Conservation (phyloP, 2,797 vertebrate species). For the Paratrypauchen microcephalus region DNA sequence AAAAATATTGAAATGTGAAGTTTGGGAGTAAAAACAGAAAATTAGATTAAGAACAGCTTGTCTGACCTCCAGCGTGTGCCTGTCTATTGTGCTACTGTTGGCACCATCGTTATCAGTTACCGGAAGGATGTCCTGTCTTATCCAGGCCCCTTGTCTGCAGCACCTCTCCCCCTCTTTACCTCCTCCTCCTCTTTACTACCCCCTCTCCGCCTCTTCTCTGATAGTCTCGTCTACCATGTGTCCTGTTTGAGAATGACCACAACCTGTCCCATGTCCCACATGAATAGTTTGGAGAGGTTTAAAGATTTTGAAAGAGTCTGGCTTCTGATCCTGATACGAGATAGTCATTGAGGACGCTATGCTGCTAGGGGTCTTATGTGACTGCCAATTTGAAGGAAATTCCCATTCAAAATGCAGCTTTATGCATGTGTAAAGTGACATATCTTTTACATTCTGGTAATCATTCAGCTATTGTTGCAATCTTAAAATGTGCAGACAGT, state of each 20-base stretch:
- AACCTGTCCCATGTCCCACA: slow-evolving; percentile 61
- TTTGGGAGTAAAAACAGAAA: slow-evolving; percentile 16
- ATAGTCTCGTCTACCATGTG: slow-evolving; percentile 62
- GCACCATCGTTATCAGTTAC: slow-evolving; percentile 72
- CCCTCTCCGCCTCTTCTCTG: slow-evolving; percentile 27
- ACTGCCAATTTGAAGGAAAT: slow-evolving; percentile 19
- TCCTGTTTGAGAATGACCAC: slow-evolving; percentile 54
- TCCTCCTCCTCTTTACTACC: slow-evolving; percentile 14
- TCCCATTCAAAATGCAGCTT: slow-evolving; percentile 14
- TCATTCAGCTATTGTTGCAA: background rate
- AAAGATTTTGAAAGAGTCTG: slow-evolving; percentile 26
- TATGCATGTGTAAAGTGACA: background rate
- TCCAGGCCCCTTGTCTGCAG: slow-evolving; percentile 58
- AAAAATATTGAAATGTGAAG: slow-evolving; percentile 16
- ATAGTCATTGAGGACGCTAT: slow-evolving; percentile 28
- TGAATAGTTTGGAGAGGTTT: slow-evolving; percentile 41
- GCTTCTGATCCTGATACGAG: slow-evolving; percentile 36
- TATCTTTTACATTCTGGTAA: background rate
- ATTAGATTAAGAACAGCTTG: slow-evolving; percentile 50
- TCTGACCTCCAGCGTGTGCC: slow-evolving; percentile 53
- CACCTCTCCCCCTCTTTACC: slow-evolving; percentile 46
- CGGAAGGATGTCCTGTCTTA: slow-evolving; percentile 70
- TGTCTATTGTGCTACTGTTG: slow-evolving; percentile 67
- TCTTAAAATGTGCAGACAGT: background rate
- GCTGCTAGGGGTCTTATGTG: slow-evolving; percentile 28